A percentile compares a stretch with the other conserved stretches of the same genome.
phyloP scores from a whole-genome alignment of 2,113 vertebrate species.

The western clawed frog (Xenopus tropicalis) region UCB_Xtro_10.0 CM004448.2:17925501-17926000 shows the following conservation, averaged over 20 bases:
- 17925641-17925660: neutral
- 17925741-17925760: neutral
- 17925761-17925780: neutral
- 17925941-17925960: too few species aligned
- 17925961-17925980: too few species aligned
- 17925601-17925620: neutral
- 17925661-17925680: neutral
- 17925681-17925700: neutral
- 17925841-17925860: conserved; percentile 16
- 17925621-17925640: neutral
- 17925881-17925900: conserved; percentile 14
- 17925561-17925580: too few species aligned
- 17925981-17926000: too few species aligned
- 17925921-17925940: too few species aligned
- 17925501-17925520: too few species aligned
- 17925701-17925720: neutral
- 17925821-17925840: neutral
- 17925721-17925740: neutral
- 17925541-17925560: too few species aligned
- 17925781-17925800: neutral
- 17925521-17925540: too few species aligned
- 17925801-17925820: neutral
- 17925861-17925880: neutral
- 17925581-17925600: too few species aligned
- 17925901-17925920: too few species aligned